Evolutionary conservation across 2,113 vertebrate species (phyloP).

Genomic region (Calyptomena viridis): DNA sequence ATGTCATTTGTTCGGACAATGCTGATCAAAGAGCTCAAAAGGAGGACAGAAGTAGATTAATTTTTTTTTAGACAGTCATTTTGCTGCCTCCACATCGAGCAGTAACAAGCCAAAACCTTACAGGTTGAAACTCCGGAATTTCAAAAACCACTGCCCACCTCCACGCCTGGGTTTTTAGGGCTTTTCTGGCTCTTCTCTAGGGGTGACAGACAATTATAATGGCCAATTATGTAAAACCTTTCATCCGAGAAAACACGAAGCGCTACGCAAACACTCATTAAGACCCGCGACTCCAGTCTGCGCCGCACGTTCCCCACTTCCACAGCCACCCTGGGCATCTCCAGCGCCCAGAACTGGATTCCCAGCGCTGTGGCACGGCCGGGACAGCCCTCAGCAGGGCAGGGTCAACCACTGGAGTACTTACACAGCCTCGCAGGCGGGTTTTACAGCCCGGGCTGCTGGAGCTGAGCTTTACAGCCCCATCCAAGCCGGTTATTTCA

Average conservation of each 20-base stretch:
- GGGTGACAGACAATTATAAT: conserved; percentile 36
- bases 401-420: neutral
- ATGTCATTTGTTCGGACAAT: neutral
- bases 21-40: neutral
- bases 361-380: neutral
- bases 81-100: neutral
- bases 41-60: neutral
- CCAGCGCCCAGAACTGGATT: neutral
- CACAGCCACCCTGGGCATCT: neutral
- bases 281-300: neutral
- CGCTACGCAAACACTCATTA: neutral
- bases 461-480: neutral
- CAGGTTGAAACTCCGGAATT: neutral
- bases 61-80: neutral
- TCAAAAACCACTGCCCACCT: neutral
- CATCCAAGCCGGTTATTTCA: neutral
- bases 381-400: neutral
- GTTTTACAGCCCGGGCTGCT: neutral
- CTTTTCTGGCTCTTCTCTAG: neutral
- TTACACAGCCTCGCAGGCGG: neutral
- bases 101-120: neutral
- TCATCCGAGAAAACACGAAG: conserved; percentile 37
- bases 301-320: neutral
- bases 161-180: neutral
- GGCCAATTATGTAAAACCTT: conserved; percentile 46